Percentiles rank a stretch among this genome's conserved stretches.
Conservation (phyloP, 1,140 invertebrate genomes). For the Atta texana region DNA sequence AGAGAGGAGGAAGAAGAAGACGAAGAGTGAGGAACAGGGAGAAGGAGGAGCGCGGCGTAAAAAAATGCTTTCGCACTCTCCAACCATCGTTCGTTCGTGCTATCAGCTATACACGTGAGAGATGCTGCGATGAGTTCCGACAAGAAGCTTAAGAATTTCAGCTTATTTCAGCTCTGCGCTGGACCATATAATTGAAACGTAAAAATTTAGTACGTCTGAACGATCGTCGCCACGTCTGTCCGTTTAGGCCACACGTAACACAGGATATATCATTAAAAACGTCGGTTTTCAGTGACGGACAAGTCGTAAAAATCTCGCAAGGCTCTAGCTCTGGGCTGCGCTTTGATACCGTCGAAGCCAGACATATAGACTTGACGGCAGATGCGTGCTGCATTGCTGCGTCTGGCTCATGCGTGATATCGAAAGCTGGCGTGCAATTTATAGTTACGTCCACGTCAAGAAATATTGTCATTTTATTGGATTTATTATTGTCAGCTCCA, state of each 20-base stretch:
- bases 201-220: constrained; percentile 75
- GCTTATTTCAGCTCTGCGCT: neutral
- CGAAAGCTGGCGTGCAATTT: constrained; percentile 30
- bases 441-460: constrained; percentile 12
- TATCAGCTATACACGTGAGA: neutral
- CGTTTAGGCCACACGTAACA: constrained; percentile 69
- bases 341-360: constrained; percentile 26
- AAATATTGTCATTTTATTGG: constrained; percentile 35
- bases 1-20: neutral
- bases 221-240: constrained; percentile 65
- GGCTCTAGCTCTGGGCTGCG: neutral
- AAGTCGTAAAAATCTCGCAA: constrained; percentile 74
- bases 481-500: constrained; percentile 2
- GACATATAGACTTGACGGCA: constrained; percentile 10
- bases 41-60: constrained; percentile 18
- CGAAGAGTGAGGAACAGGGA: neutral
- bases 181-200: constrained; percentile 79
- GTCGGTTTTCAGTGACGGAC: constrained; percentile 62
- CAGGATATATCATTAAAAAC: constrained; percentile 75
- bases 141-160: constrained; percentile 37
- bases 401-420: constrained; percentile 15
- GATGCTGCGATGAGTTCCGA: constrained; percentile 28
- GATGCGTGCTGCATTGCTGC: neutral
- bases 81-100: constrained; percentile 31
- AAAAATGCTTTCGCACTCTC: constrained; percentile 60